A percentile compares a stretch with the other conserved stretches of the same genome.
These are phyloP conservation scores for Frankliniella intonsa DNA, from an alignment of 2,888 invertebrate species.

Conservation along the genomic window DNA sequence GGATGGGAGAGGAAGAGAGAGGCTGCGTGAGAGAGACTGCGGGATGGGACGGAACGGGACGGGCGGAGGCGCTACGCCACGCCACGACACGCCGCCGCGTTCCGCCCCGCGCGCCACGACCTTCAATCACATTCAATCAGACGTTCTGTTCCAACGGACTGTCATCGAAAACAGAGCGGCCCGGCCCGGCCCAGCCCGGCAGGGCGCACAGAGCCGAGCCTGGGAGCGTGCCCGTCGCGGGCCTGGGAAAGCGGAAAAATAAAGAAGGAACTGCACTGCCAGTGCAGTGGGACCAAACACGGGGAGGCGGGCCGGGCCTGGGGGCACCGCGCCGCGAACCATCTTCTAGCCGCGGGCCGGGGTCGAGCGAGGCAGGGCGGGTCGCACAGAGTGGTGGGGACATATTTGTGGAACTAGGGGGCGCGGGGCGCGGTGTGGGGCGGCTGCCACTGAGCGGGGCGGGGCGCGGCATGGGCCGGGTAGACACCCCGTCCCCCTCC, in stretches of 20 bases:
- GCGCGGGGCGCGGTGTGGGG: not conserved
- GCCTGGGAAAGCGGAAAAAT: too few relatives aligned
- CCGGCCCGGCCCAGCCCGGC: not conserved
- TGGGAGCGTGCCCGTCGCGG: too few relatives aligned
- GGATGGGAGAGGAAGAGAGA: not conserved
- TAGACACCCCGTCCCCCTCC: not conserved
- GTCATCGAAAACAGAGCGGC: not conserved
- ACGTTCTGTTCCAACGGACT: not conserved
- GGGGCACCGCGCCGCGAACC: too few relatives aligned
- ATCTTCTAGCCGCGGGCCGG: too few relatives aligned
- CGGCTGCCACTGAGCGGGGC: not conserved
- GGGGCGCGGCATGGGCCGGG: not conserved
- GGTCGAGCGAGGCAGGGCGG: not conserved
- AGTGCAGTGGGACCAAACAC: too few relatives aligned
- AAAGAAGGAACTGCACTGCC: too few relatives aligned
- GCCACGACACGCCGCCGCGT: not conserved
- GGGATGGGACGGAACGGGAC: not conserved
- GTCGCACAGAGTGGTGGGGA: not conserved
- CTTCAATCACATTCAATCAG: not conserved
- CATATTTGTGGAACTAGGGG: not conserved
- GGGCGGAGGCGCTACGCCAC: not conserved
- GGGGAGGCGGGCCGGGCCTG: too few relatives aligned
- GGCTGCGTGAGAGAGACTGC: not conserved
- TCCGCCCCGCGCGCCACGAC: not conserved
- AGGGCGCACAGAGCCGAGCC: too few relatives aligned